phyloP scores from a whole-genome alignment of 1,140 invertebrate genomes.

The Drosophila ohnishii region DNA sequence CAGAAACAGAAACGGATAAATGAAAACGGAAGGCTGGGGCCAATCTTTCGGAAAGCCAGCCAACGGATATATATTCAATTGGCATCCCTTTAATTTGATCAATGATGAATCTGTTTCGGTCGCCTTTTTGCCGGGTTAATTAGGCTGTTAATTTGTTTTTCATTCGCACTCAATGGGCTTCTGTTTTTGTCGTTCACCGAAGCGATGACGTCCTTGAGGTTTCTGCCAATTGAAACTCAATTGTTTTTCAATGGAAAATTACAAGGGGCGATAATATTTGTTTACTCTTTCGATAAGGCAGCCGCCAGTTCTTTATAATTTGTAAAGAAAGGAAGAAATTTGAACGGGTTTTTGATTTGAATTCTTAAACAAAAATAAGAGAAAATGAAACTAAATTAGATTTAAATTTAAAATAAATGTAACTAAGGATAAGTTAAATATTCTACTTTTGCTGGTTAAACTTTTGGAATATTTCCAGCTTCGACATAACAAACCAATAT shows the following conservation, averaged over 20 bases:
- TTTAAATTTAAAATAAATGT: not conserved
- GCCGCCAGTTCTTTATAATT: not conserved
- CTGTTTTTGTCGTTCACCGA: not conserved
- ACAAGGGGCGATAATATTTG: not conserved
- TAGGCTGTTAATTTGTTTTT: constrained; percentile 33
- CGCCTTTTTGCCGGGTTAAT: constrained; percentile 16
- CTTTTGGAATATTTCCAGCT: too few relatives aligned
- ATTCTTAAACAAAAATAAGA: not conserved
- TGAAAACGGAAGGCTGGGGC: not conserved
- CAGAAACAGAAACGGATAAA: constrained; percentile 17
- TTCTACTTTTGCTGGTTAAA: too few relatives aligned
- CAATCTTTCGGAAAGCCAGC: not conserved
- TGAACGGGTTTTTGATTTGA: not conserved
- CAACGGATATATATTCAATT: constrained; percentile 12
- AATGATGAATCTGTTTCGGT: constrained; percentile 19
- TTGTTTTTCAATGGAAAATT: constrained; percentile 23
- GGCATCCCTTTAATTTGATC: constrained; percentile 11
- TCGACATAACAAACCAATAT: not conserved
- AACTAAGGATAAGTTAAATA: not conserved
- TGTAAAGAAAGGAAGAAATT: too few relatives aligned
- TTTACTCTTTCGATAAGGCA: not conserved
- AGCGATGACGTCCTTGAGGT: constrained; percentile 3
- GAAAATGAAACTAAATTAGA: not conserved
- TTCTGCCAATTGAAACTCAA: constrained; percentile 5
- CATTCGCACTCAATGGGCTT: constrained; percentile 8